Base-by-base conservation (phyloP, 2,797 vertebrate species). In the Periparus ater region DNA sequence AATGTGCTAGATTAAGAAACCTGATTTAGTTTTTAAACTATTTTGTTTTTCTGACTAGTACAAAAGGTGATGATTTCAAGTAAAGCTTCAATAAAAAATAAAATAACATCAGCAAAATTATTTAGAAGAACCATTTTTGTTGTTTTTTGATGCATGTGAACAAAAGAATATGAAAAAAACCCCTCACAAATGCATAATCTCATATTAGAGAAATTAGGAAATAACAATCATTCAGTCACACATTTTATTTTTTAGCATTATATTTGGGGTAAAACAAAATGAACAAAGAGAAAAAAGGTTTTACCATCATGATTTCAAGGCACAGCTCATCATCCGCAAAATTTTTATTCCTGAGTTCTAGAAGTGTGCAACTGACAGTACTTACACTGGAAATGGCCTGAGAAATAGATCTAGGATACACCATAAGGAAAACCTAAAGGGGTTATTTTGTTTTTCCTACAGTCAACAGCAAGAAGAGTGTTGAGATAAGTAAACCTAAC, bases 281-380 rank as follows among this genome's bases (percentile, higher is more conserved):
- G 1, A 40, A 36, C 2, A 20, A 9, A 16, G 5, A 5, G 5
- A 25, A 21, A 34, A 38, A 26, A 4, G 0, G 5, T 45, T 45
- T 83, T 44, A 48, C 19, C 3, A 27, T 58, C 6, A 40, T 80
- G 10, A 38, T 83, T 68, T 88, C 38, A 79, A 55, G 20, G 20
- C 10, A 30, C 3, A 48, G 17, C 16, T 85, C 26, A 27, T 30
- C 2, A 45, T 48, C 5, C 73, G 15, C 42, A 85, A 38, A 38
- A 21, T 14, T 60, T 65, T 75, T 57, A 32, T 83, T 80, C 7
- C 14, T 3, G 1, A 19, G 8, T 58, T 73, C 26, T 72, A 27
- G 4, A 83, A 77, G 6, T 40, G 7, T 51, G 22, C 23, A 66
- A 7, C 6, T 34, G n/a, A n/a, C 6, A 36, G 16, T 48, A 45